Evolutionary conservation across 2,113 vertebrate genomes (phyloP).

Genomic region (Trogon surrucura): DNA sequence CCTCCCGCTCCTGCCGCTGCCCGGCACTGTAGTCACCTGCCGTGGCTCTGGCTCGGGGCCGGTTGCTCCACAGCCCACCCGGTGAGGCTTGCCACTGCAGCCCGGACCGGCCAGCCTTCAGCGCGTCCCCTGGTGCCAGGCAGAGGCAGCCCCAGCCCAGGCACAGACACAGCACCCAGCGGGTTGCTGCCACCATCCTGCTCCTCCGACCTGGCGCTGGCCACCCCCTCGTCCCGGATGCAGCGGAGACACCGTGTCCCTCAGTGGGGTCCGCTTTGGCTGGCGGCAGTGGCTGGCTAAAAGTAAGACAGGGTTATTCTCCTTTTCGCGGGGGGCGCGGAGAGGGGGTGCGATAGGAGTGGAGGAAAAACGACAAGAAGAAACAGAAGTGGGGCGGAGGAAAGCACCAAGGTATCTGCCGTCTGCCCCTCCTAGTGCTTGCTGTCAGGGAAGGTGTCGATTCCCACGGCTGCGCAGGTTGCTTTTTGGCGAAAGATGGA

Average conservation of each 20-base stretch:
- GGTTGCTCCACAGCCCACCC: constrained; percentile 5
- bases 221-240: background rate
- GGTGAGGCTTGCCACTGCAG: constrained; percentile 1
- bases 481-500: background rate
- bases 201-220: background rate
- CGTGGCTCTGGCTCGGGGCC: constrained; percentile 1
- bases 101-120: constrained; percentile 38
- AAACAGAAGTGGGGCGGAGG: background rate
- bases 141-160: constrained; percentile 79
- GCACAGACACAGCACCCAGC: constrained; percentile 76
- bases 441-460: background rate
- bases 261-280: background rate
- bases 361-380: too few species aligned
- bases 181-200: constrained; percentile 76
- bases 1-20: constrained; percentile 52
- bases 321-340: background rate
- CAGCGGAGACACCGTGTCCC: background rate
- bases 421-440: background rate
- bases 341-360: too few species aligned
- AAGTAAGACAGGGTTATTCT: background rate
- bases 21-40: background rate
- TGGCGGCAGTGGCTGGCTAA: background rate
- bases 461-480: background rate
- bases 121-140: constrained; percentile 75
- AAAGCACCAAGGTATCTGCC: background rate